Conservation (phyloP, 2,797 vertebrate species). For the Sebastes minor region DNA sequence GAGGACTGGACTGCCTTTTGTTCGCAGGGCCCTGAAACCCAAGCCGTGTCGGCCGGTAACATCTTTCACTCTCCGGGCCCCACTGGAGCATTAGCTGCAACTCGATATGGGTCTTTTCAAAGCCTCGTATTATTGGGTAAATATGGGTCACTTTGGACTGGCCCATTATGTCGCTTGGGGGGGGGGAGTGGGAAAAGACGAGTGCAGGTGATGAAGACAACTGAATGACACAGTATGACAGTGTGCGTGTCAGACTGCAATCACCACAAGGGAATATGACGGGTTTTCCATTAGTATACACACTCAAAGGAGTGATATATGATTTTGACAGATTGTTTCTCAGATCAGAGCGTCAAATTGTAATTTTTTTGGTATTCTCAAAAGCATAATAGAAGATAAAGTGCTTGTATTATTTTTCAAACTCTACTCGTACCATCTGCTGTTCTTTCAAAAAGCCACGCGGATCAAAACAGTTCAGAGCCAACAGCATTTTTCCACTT, state of each 20-base stretch:
- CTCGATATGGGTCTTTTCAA: conserved; percentile 81
- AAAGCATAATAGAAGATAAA: conserved; percentile 24
- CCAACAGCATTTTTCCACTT: conserved; percentile 63
- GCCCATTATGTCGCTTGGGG: conserved; percentile 75
- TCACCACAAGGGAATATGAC: conserved; percentile 39
- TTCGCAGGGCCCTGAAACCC: conserved; percentile 79
- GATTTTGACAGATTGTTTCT: not conserved
- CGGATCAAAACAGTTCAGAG: conserved; percentile 40
- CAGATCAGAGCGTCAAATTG: not conserved
- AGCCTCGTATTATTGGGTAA: conserved; percentile 85
- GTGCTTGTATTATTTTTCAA: conserved; percentile 28
- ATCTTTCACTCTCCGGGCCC: conserved; percentile 84
- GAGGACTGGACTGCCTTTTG: conserved; percentile 79
- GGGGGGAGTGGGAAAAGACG: conserved; percentile 52
- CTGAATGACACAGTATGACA: conserved; percentile 66
- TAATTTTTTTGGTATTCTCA: not conserved
- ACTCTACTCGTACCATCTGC: conserved; percentile 15
- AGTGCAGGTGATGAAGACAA: conserved; percentile 75
- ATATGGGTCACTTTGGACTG: conserved; percentile 83
- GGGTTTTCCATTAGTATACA: conserved; percentile 42
- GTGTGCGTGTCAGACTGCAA: conserved; percentile 42
- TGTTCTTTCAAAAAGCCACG: conserved; percentile 4
- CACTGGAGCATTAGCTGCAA: conserved; percentile 84
- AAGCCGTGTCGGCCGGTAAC: conserved; percentile 78
- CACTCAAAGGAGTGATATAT: conserved; percentile 3